Percentiles rank a stretch among this genome's conserved stretches.
These are phyloP conservation scores for Steromphala cineraria DNA, from an alignment of 2,888 invertebrate genomes.

Conservation along the genomic window DNA sequence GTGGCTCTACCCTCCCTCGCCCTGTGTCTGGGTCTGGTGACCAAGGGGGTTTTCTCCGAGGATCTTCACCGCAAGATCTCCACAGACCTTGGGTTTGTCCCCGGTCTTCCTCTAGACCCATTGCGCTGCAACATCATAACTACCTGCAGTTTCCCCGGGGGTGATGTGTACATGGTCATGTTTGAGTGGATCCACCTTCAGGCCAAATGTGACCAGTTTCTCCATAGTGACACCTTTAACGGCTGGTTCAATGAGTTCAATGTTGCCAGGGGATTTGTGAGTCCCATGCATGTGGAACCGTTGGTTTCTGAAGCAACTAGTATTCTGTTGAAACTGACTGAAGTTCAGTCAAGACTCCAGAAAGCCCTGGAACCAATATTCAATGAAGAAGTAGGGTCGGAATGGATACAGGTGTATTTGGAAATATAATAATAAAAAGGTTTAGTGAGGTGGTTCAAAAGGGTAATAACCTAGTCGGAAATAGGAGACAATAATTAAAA, in stretches of 20 bases:
- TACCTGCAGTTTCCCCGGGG: neutral
- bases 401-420: conserved; percentile 57
- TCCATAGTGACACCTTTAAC: neutral
- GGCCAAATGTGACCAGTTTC: neutral
- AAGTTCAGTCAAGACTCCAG: conserved; percentile 46
- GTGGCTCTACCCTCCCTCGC: conserved; percentile 76
- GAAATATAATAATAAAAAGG: conserved; percentile 49
- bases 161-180: neutral
- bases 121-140: conserved; percentile 46
- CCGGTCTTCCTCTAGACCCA: conserved; percentile 68
- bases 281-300: conserved; percentile 82
- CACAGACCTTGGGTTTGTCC: conserved; percentile 62
- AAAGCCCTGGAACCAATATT: conserved; percentile 47
- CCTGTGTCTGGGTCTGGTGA: conserved; percentile 63
- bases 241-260: conserved; percentile 85
- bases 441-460: conserved; percentile 51
- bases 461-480: conserved; percentile 13
- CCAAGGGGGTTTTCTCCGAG: conserved; percentile 59
- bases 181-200: neutral
- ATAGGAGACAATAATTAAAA: neutral
- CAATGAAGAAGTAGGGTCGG: conserved; percentile 50
- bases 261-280: conserved; percentile 82
- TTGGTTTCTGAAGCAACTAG: conserved; percentile 57
- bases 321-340: conserved; percentile 45
- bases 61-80: conserved; percentile 63